phyloP scores from a whole-genome alignment of 2,888 invertebrate genomes.

The Ctenicera cuprea region DNA sequence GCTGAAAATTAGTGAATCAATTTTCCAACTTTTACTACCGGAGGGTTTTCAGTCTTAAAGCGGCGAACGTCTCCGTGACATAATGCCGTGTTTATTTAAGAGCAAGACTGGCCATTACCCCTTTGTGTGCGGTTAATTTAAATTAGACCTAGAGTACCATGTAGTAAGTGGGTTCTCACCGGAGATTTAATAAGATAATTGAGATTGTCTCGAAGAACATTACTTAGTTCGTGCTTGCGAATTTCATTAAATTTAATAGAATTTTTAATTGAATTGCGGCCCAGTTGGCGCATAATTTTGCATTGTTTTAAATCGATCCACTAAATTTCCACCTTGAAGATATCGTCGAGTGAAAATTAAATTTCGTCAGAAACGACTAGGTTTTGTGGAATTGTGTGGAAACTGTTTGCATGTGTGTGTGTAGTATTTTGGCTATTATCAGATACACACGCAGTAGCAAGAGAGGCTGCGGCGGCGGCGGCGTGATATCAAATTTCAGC shows the following conservation, averaged over 20 bases:
- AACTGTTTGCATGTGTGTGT: not conserved
- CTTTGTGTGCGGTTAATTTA: conserved; percentile 35
- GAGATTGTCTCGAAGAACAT: conserved; percentile 59
- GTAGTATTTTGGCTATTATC: conserved; percentile 39
- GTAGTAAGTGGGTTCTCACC: conserved; percentile 47
- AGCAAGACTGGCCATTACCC: conserved; percentile 9
- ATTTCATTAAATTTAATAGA: conserved; percentile 61
- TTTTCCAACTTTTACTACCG: not conserved
- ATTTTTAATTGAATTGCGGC: conserved; percentile 59
- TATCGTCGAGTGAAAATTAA: conserved; percentile 16
- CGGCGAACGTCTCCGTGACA: not conserved
- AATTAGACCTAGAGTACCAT: conserved; percentile 33
- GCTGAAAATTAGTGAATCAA: no score
- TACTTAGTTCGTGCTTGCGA: conserved; percentile 52
- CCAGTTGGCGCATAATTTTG: conserved; percentile 40
- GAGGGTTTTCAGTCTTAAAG: not conserved
- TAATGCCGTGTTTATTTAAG: no score
- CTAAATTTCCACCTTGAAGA: conserved; percentile 10
- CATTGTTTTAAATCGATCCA: conserved; percentile 36
- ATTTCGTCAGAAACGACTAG: conserved; percentile 9
- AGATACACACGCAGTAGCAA: conserved; percentile 27
- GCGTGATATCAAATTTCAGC: conserved; percentile 51
- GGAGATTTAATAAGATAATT: conserved; percentile 60
- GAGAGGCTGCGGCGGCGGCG: not conserved
- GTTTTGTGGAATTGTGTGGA: conserved; percentile 1